Conservation (phyloP, 2,888 invertebrate species). For the Loripinus fragilis region DNA sequence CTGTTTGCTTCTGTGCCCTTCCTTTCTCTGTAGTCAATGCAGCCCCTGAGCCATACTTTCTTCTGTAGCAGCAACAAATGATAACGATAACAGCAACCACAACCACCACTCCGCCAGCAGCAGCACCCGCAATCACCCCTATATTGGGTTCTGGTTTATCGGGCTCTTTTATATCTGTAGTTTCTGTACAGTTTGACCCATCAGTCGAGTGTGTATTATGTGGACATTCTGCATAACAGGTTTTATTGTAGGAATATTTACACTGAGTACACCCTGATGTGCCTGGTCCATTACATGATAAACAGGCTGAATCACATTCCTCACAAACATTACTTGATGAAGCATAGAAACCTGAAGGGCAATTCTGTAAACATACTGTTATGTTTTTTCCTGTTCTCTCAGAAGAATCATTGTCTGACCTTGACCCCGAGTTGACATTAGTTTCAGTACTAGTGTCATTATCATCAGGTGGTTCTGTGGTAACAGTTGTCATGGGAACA, state of each 20-base stretch:
- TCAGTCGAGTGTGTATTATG: not conserved
- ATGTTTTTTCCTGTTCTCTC: not conserved
- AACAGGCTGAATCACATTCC: slow-evolving; percentile 5
- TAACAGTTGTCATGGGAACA: too few species aligned
- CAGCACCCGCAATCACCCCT: slow-evolving; percentile 16
- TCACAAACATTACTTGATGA: not conserved
- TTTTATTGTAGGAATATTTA: slow-evolving; percentile 4
- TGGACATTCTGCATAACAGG: slow-evolving; percentile 7
- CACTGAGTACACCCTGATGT: not conserved
- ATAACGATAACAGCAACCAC: slow-evolving; percentile 20
- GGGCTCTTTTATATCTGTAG: not conserved
- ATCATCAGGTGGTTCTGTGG: too few species aligned
- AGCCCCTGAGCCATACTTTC: not conserved
- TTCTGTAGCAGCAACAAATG: not conserved
- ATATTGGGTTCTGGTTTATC: not conserved
- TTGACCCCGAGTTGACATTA: not conserved
- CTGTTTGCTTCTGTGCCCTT: not conserved
- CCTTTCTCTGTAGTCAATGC: not conserved
- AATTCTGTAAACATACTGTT: not conserved
- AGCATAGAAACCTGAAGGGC: not conserved
- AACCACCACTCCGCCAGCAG: slow-evolving; percentile 19
- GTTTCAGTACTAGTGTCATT: not conserved
- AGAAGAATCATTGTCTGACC: not conserved
- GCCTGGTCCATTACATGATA: slow-evolving; percentile 6
- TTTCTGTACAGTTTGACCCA: not conserved